Evolutionary conservation across 2,113 vertebrate species (phyloP), one percentile per base, ranked within the genome.

Genomic region (Paratilapia polleni): DNA sequence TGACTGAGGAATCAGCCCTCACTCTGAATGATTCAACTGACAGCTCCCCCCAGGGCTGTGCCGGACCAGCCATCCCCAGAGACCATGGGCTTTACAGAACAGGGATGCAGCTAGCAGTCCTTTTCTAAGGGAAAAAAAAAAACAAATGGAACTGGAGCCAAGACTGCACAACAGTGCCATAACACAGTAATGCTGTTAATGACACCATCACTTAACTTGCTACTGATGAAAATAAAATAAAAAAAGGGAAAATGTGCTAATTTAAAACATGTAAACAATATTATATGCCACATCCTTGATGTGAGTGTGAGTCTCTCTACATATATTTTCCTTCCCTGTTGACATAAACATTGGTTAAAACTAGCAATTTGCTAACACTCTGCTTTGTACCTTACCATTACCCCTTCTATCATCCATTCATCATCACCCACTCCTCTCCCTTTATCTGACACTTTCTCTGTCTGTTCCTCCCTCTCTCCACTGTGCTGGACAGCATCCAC

Each of bases 401-500:
- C 14, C 74, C 43, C 47, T 70, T 60, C 62, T 81, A 66, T 88
- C 77, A 20, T 19, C 60, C 77, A 47, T 80, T 87, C 62, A 79
- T 91, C 76, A 77, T 68, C 78, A 58, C 68, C 74, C 58, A 31
- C 79, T 73, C 66, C 56, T 84, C 66, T 90, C 77, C 78, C 70
- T 87, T 83, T 88, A 58, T 89, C 80, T 78, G 73, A 84, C 83
- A 77, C 85, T 83, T 88, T 84, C 83, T 84, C 82, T 43, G 59
- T 73, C 77, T 60, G 61, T 79, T 80, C 60, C 85, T 70, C 74
- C 43, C 75, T 79, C 80, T 81, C 68, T 26, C 56, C 43, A 64
- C 78, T 66, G 59, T 82, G 95, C 95, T 96, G 96, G 97, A 97
- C 94, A 94, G 90, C 64, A 91, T 97, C 95, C 96, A 96, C 95